Evolutionary conservation across 2,888 invertebrate species (phyloP), one percentile per base, ranked within the genome.

Genomic region (Dione vanillae): DNA sequence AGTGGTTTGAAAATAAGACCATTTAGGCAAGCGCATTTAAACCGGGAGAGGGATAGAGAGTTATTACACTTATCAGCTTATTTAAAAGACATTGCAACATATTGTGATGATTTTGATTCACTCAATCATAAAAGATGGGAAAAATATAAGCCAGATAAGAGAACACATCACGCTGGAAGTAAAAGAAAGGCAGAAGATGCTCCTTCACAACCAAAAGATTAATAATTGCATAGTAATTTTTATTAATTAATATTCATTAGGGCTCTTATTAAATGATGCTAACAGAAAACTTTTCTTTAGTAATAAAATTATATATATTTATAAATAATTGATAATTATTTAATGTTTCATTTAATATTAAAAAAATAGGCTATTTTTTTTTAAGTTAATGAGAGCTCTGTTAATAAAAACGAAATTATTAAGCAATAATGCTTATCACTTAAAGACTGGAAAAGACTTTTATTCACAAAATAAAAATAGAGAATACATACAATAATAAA

Each of bases 81-180:
- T 87, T 92, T 99, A 67, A 96, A 95, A 77, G 95, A 96, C 75
- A 98, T 99, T 76, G 97, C 98, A 0, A 90, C 94, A 67, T 88
- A 97, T 73, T 96, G 96, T 77, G 96, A 96, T 27, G 98, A 99
- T 83, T 97, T 99, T 78, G 95, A 96, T 67, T 92, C 93, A 1
- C 92, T 99, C 0, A 97, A 99, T 83, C 99, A 99, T 86, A 96
- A 96, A 79, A 96, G 97, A 80, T 99, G 99, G 99, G 98, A 98
- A 87, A 96, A 95, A 81, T 97, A 96, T 75, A 95, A 94, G 80
- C 94, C 94, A 0, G 91, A 92, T 20, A 92, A 84, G 70, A 85
- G 82, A 19, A 78, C 75, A 0, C 88, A 86, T 10, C 86, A 89
- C 5, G 89, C 87, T 0, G 90, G 89, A 0, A 92, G 88, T 64